Base-by-base conservation (phyloP, 2,888 invertebrate genomes). In the Gibbula magus region DNA sequence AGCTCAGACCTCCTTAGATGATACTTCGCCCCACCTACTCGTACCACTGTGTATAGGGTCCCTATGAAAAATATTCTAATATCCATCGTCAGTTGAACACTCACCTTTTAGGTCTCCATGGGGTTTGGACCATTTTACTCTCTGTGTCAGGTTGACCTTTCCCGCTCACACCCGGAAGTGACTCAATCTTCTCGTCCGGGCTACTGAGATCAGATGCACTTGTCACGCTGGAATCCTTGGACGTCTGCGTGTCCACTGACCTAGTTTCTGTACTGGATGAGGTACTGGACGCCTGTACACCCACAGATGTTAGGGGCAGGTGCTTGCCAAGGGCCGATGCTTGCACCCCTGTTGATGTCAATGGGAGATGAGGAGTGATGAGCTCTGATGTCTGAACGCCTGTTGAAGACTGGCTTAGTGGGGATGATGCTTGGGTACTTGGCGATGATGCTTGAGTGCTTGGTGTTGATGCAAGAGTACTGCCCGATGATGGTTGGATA, bases 161-260 rank as follows among this genome's bases (percentile, higher is more conserved):
- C 5, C 16, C 18, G 61, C 16, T 29, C 29, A 25, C 29, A 25
- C 7, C 29, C 25, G 25, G 25, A 25, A 18, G 29, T 18, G 61
- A 20, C 70, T 70, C 39, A 8, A 32, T 35, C 10, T 70, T 70
- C 70, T 70, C 70, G 20, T 70, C 70, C 35, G 70, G 70, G 70
- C 39, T 70, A 70, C 70, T 70, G 35, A 25, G 25, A 13, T 70
- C 70, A 0, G 70, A 32, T 16, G n/a, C 70, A 20, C 70, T 70
- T 2, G 70, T 70, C 16, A 70, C 32, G 39, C 70, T 70, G 70
- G 70, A 29, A 20, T 25, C 35, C 20, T 70, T 70, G 3, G 39
- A 70, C n/a, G 70, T 70, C 70, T 70, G 70, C 35, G 70, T 70
- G 39, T 70, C 70, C 39, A 70, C 39, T 20, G 70, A 35, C 20